phyloP scores from a whole-genome alignment of 2,113 vertebrate species.

The human (Homo sapiens) region GRCh38 chr12:91984501-91985000 shows the following conservation, averaged over 20 bases:
- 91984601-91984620: background rate
- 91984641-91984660: conserved; percentile 54
- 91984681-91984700: conserved; percentile 44
- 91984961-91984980: background rate
- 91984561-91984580: background rate
- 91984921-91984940: background rate
- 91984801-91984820: background rate
- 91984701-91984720: conserved; percentile 31
- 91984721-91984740: conserved; percentile 44
- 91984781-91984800: background rate
- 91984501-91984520: background rate
- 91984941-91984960: conserved; percentile 39
- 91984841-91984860: background rate
- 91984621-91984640: conserved; percentile 39
- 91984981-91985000: background rate
- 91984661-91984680: conserved; percentile 60
- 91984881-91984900: conserved; percentile 15
- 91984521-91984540: background rate
- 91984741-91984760: conserved; percentile 14
- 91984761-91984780: background rate
- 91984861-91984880: background rate
- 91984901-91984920: background rate
- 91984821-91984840: background rate
- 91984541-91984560: background rate
- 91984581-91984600: background rate